Evolutionary conservation across 2,888 invertebrate genomes (phyloP), one percentile per base, ranked within the genome.

Genomic region (Disparrhopalites patrizii): DNA sequence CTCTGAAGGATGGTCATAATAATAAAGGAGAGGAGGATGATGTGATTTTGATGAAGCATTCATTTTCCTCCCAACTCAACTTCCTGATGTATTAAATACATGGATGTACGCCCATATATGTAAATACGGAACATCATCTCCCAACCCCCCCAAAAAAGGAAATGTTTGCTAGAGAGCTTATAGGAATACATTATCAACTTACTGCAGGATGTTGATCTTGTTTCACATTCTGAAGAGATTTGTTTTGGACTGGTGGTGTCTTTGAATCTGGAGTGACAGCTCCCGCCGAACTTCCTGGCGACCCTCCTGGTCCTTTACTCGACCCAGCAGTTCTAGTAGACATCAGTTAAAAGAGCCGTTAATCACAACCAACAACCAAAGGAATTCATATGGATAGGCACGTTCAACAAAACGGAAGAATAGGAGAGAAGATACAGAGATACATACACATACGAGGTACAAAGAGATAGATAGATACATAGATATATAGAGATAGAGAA

Each of bases 181-280:
- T 36, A 36, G 36, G 36, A 10, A 36, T 36, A 36, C 15, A 52
- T 18, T n/a, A 28, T 15, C n/a, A 13, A 67, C 63, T 86, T 83
- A 89, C 89, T 83, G 88, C 88, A 77, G 88, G 89, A 81, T 89
- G 89, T 78, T 89, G 82, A 75, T 71, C 81, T 84, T 72, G 70
- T 82, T 89, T 89, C 82, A 87, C 88, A 83, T 87, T 88, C 77
- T 87, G 86, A 73, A 88, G 83, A 76, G 86, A 86, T 77, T 88
- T 88, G 82, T 87, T 88, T 79, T 87, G 86, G 52, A 86, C 82
- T 78, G 79, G 88, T 78, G 81, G 81, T 76, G 77, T 81, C 79
- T 76, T 79, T 76, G 74, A 77, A 69, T 75, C 79, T 77, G 73
- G 77, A 76, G 72, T 77, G 60, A 60, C 76, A 76, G 69, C 76